These are phyloP conservation scores for Struthidea cinerea DNA, from an alignment of 2,113 vertebrate species.

Conservation along the genomic window DNA sequence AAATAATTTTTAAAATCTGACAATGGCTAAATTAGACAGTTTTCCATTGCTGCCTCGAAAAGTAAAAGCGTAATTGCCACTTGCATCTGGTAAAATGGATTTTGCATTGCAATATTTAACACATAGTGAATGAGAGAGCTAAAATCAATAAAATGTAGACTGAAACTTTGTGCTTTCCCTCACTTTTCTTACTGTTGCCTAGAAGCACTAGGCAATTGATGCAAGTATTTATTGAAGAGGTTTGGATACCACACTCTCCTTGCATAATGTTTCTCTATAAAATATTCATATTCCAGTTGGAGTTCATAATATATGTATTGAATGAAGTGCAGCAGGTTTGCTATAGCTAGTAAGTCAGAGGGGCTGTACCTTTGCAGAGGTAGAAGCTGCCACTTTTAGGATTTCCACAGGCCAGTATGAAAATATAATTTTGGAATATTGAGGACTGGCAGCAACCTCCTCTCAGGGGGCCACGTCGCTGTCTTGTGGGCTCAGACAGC, in stretches of 20 bases:
- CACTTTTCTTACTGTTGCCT: constrained; percentile 6
- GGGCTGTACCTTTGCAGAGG: background rate
- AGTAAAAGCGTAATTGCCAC: constrained; percentile 8
- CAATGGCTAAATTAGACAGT: constrained; percentile 11
- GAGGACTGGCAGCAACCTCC: background rate
- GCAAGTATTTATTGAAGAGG: background rate
- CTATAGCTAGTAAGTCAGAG: background rate
- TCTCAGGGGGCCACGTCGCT: rapidly evolving
- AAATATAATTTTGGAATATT: background rate
- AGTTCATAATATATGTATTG: background rate
- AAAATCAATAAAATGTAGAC: constrained; percentile 27
- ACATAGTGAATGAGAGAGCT: background rate
- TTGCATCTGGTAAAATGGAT: constrained; percentile 20
- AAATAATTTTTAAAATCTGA: constrained; percentile 32
- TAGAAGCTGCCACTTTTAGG: background rate
- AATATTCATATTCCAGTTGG: background rate
- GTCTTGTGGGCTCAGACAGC: background rate
- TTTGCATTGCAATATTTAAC: constrained; percentile 31
- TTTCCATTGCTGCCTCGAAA: constrained; percentile 38
- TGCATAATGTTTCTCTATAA: background rate
- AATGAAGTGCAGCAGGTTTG: background rate
- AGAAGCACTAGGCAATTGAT: background rate
- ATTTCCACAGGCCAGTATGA: background rate
- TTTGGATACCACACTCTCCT: background rate
- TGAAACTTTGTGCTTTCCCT: background rate